These are phyloP conservation scores for Lontra canadensis DNA, from an alignment of 2,113 vertebrate species.

Conservation along the genomic window DNA sequence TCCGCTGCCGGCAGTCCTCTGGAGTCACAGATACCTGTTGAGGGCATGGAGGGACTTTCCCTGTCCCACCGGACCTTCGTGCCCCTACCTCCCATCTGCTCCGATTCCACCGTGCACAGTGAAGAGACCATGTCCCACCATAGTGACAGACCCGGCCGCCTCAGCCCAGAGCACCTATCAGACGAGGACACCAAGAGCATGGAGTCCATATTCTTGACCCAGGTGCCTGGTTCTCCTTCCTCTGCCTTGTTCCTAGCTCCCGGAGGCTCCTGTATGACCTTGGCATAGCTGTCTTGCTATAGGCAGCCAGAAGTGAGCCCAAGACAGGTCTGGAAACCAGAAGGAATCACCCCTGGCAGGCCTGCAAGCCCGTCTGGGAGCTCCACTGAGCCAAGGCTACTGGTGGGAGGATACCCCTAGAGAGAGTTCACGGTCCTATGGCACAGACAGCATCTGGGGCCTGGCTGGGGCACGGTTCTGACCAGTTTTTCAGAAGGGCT, in stretches of 20 bases:
- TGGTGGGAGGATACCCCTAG: background rate
- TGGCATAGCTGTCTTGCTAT: background rate
- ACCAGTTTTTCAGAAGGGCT: background rate
- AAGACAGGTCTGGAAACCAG: background rate
- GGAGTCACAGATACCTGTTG: background rate
- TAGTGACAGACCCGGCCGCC: background rate
- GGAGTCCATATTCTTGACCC: constrained; percentile 88
- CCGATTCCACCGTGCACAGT: constrained; percentile 32
- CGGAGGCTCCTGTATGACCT: background rate
- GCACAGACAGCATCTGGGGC: background rate
- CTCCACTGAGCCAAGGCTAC: background rate
- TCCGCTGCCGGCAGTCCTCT: background rate
- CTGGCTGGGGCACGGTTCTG: background rate
- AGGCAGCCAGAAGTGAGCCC: background rate
- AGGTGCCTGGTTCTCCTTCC: constrained; percentile 80
- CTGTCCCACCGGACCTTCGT: background rate
- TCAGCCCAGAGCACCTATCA: constrained; percentile 6
- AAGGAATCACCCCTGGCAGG: background rate
- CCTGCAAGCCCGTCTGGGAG: background rate
- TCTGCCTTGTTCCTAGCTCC: background rate
- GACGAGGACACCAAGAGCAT: constrained; percentile 62
- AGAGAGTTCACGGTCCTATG: background rate
- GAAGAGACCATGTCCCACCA: background rate
- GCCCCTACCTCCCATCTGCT: constrained; percentile 61
- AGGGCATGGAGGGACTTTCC: background rate